phyloP scores from a whole-genome alignment of 2,888 invertebrate genomes.

The Ptilodon capucinus region DNA sequence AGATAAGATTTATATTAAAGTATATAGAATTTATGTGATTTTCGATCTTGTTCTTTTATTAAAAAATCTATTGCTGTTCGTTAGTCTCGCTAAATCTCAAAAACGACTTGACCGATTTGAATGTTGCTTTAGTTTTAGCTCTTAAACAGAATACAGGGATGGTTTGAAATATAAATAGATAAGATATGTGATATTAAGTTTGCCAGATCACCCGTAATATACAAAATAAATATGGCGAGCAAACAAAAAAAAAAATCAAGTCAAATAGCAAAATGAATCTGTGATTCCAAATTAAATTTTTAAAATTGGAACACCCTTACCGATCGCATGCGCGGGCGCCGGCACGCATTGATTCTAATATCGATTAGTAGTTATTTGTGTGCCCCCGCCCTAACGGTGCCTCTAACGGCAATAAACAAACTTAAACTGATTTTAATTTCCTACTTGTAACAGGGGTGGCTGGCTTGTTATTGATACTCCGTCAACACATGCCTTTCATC shows the following conservation, averaged over 20 bases:
- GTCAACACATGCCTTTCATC: neutral
- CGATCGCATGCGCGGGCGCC: conserved; percentile 27
- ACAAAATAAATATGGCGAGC: neutral
- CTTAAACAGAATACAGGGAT: too few relatives aligned
- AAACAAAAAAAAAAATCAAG: neutral
- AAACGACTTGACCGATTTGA: too few relatives aligned
- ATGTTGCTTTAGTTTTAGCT: too few relatives aligned
- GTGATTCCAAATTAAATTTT: neutral
- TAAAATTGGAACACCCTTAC: conserved; percentile 35
- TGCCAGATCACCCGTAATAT: too few relatives aligned
- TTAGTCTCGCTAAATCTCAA: too few relatives aligned
- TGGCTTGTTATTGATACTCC: conserved; percentile 33
- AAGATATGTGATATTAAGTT: too few relatives aligned
- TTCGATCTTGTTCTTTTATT: too few relatives aligned
- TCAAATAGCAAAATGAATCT: too few relatives aligned
- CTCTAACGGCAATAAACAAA: conserved; percentile 53
- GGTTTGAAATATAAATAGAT: too few relatives aligned
- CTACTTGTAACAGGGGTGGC: conserved; percentile 32
- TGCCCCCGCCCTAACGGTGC: conserved; percentile 60
- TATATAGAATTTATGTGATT: too few relatives aligned
- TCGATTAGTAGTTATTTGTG: conserved; percentile 68
- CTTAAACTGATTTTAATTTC: conserved; percentile 70
- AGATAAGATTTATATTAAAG: too few relatives aligned
- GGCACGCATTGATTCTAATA: conserved; percentile 47
- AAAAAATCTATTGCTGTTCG: too few relatives aligned